A percentile compares a stretch with the other conserved stretches of the same genome.
Evolutionary conservation across 2,113 vertebrate species (phyloP).

Genomic region (Lepus americanus): DNA sequence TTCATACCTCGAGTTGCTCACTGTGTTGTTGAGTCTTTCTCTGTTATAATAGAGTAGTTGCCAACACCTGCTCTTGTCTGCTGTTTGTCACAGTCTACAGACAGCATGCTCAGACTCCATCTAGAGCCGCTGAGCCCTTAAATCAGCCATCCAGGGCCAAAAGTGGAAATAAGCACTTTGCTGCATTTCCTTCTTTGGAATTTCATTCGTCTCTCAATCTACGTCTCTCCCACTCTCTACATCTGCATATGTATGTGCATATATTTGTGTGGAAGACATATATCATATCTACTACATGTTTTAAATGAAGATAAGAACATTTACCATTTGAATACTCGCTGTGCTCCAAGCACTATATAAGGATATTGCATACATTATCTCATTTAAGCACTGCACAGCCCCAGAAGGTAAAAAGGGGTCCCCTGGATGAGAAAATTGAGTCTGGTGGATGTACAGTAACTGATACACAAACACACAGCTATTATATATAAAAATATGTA

Average conservation of each 20-base stretch:
- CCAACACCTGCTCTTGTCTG: not conserved
- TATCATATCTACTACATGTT: not conserved
- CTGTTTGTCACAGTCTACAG: not conserved
- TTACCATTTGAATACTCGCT: not conserved
- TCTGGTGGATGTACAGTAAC: not conserved
- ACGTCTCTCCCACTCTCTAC: not conserved
- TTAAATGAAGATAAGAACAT: constrained; percentile 7
- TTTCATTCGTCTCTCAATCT: not conserved
- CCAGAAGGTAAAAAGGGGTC: not conserved
- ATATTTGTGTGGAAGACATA: not conserved
- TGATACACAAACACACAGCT: not conserved
- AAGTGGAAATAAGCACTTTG: not conserved
- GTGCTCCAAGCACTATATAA: not conserved
- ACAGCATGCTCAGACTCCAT: not conserved
- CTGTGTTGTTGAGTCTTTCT: not conserved
- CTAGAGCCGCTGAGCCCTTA: not conserved
- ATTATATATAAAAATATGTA: not conserved
- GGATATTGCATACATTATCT: not conserved
- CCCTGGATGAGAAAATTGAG: not conserved
- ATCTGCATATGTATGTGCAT: not conserved
- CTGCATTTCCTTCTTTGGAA: not conserved
- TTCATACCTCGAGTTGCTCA: not conserved
- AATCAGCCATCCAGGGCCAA: not conserved
- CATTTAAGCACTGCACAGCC: constrained; percentile 2
- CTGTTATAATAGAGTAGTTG: not conserved